Evolutionary conservation across 2,797 vertebrate genomes (phyloP).

Genomic region (Intellagama lesueurii): DNA sequence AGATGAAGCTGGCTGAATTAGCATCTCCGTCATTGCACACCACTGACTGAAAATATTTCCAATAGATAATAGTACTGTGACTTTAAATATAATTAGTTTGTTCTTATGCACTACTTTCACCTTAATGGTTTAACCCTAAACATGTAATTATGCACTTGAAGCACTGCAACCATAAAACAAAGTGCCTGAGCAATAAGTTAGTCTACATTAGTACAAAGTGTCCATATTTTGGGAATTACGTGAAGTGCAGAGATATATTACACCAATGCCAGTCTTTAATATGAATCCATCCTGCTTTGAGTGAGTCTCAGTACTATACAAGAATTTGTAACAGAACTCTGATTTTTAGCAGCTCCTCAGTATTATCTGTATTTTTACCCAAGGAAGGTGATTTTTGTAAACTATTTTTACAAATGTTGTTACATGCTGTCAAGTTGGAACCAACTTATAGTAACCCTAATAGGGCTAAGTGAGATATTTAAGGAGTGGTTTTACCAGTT

Average conservation of each 20-base stretch:
- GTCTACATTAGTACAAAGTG: background rate
- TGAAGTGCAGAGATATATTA: background rate
- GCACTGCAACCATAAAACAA: background rate
- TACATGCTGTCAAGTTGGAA: no score
- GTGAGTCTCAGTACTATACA: background rate
- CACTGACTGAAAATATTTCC: background rate
- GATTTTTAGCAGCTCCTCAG: background rate
- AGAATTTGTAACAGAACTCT: background rate
- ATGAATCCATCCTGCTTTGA: background rate
- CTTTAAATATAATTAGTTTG: background rate
- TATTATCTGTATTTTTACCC: background rate
- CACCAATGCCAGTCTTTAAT: background rate
- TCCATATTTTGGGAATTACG: background rate
- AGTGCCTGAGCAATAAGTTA: background rate
- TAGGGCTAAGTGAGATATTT: no score
- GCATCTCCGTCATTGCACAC: background rate
- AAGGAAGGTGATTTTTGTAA: background rate
- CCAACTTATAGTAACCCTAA: no score
- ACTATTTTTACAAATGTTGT: background rate
- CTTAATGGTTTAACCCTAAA: background rate
- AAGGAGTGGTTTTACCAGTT: no score
- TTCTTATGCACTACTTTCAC: background rate
- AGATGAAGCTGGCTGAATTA: background rate
- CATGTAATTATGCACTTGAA: background rate
- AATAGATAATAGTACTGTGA: background rate